Percentiles rank a stretch among this genome's conserved stretches.
phyloP scores from a whole-genome alignment of 2,797 vertebrate genomes.

The Helostoma temminkii region DNA sequence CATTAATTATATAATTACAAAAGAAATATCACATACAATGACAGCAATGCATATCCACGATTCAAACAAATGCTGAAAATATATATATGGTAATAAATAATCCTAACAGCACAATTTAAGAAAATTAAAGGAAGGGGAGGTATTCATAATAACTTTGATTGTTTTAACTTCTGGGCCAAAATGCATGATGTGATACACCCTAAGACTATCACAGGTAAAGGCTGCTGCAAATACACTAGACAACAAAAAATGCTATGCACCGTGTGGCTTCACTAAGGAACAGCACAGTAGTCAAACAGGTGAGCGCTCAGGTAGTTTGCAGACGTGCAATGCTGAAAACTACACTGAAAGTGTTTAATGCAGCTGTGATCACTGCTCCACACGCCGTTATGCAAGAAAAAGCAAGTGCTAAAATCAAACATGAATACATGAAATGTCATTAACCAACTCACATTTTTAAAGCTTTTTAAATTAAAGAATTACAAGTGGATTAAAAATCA shows the following conservation, averaged over 20 bases:
- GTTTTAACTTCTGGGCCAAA: conserved; percentile 73
- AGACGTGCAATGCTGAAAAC: conserved; percentile 68
- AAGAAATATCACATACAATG: conserved; percentile 85
- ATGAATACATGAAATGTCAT: conserved; percentile 58
- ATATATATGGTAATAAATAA: conserved; percentile 89
- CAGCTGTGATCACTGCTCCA: conserved; percentile 55
- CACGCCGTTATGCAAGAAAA: conserved; percentile 35
- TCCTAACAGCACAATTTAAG: conserved; percentile 78
- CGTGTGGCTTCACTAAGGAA: conserved; percentile 45
- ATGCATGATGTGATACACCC: conserved; percentile 63
- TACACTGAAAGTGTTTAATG: conserved; percentile 41
- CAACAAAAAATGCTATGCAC: conserved; percentile 33
- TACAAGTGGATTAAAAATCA: conserved; percentile 50
- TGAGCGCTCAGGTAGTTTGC: conserved; percentile 54
- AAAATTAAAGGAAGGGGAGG: conserved; percentile 52
- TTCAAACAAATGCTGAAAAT: conserved; percentile 86
- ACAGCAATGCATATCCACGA: conserved; percentile 84
- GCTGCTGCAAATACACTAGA: conserved; percentile 63
- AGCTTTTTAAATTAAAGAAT: conserved; percentile 40
- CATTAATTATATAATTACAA: conserved; percentile 86
- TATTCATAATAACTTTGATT: conserved; percentile 61
- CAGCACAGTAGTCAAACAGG: conserved; percentile 48
- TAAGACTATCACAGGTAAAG: conserved; percentile 67
- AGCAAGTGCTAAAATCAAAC: conserved; percentile 68
- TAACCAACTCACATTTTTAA: conserved; percentile 35